phyloP scores from a whole-genome alignment of 2,113 vertebrate genomes.

The Nycticryphes semicollaris region DNA sequence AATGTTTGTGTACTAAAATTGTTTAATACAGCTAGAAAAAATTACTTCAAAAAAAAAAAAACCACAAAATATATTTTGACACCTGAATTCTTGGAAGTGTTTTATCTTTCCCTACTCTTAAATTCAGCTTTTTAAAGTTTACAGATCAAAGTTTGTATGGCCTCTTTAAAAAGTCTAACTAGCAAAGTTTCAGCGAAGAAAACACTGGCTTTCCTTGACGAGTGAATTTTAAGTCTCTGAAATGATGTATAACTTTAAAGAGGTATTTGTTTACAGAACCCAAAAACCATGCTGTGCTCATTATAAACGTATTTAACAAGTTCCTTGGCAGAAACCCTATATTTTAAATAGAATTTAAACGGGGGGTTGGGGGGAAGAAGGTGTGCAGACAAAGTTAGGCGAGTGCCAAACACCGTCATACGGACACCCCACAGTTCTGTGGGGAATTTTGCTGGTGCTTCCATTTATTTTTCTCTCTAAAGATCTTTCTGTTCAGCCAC shows the following conservation, averaged over 20 bases:
- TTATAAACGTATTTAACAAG: neutral
- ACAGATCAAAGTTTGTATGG: neutral
- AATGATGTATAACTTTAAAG: neutral
- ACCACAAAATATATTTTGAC: neutral
- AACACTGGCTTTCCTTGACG: neutral
- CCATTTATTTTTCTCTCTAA: neutral
- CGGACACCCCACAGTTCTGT: too few species aligned
- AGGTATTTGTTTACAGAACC: neutral
- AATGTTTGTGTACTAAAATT: fast-evolving
- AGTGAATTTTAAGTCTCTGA: neutral
- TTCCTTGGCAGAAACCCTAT: neutral
- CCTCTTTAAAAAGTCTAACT: neutral
- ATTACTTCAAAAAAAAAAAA: neutral
- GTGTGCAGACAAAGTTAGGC: neutral
- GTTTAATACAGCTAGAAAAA: neutral
- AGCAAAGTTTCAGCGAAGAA: neutral
- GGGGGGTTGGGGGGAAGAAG: too few species aligned
- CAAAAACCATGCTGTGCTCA: neutral
- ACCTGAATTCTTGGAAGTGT: neutral
- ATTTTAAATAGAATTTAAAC: neutral
- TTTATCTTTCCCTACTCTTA: neutral
- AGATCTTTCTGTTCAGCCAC: neutral
- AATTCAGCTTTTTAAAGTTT: neutral
- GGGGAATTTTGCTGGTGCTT: neutral
- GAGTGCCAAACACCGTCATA: neutral